phyloP scores from a whole-genome alignment of 1,140 invertebrate species.

The Anastatus disparis region DNA sequence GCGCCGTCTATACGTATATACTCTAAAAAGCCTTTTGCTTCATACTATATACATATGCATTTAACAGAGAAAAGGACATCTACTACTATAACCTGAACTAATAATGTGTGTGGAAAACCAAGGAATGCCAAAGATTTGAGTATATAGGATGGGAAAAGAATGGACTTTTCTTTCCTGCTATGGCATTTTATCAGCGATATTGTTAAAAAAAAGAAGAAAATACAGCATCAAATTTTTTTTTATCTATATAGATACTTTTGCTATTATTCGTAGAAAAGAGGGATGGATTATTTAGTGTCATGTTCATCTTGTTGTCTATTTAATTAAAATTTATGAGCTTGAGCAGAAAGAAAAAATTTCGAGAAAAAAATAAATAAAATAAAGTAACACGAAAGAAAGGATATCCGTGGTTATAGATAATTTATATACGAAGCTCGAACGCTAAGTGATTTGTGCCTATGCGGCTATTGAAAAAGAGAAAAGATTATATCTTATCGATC shows the following conservation, averaged over 20 bases:
- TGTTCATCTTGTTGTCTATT: neutral
- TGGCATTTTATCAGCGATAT: neutral
- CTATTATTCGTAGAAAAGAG: neutral
- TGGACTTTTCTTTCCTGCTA: neutral
- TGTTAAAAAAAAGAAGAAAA: too few species aligned
- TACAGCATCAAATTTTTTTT: too few species aligned
- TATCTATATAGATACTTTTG: too few species aligned
- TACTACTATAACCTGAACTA: too few species aligned
- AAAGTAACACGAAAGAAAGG: neutral
- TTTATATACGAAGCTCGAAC: neutral
- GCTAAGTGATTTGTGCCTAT: neutral
- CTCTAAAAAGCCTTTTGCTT: too few species aligned
- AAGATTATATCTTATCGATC: constrained; percentile 29
- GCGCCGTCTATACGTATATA: too few species aligned
- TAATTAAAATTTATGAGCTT: constrained; percentile 34
- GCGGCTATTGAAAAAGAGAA: neutral
- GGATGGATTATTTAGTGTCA: neutral
- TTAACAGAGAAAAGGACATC: too few species aligned
- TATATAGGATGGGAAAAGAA: neutral
- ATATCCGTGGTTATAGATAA: constrained; percentile 18
- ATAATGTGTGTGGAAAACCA: too few species aligned
- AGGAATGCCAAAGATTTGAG: neutral
- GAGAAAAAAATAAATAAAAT: neutral
- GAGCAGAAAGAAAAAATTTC: neutral
- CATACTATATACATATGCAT: too few species aligned